Percentiles rank a stretch among this genome's conserved stretches.
phyloP scores from a whole-genome alignment of 1,140 invertebrate genomes.

The Akabosia matsudoensis region DNA sequence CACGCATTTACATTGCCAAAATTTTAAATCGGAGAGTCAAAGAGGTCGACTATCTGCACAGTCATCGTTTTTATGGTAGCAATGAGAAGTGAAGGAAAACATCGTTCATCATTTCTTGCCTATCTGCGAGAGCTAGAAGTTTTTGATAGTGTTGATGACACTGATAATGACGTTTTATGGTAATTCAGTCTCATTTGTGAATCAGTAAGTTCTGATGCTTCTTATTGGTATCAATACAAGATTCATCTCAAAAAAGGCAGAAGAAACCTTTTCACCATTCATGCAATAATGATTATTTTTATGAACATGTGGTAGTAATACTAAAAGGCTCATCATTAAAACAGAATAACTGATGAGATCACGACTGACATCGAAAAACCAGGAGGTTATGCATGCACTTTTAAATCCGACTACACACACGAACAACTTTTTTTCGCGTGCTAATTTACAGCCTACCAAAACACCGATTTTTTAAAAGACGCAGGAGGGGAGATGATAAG shows the following conservation, averaged over 20 bases:
- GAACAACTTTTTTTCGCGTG: neutral
- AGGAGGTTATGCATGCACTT: neutral
- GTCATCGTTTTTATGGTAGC: neutral
- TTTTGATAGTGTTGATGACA: slow-evolving; percentile 9
- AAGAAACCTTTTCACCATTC: neutral
- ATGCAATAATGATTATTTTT: neutral
- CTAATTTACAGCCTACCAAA: neutral
- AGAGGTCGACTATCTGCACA: neutral
- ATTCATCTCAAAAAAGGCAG: neutral
- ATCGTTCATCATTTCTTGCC: neutral
- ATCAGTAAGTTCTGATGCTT: neutral
- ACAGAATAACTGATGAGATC: neutral
- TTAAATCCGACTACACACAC: neutral
- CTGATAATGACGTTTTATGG: slow-evolving; percentile 13
- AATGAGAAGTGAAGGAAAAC: neutral
- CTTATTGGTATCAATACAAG: neutral
- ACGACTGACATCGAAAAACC: neutral
- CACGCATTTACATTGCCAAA: too few species aligned
- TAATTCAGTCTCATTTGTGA: neutral
- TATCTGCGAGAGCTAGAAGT: neutral
- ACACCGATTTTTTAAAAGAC: neutral
- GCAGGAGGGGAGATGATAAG: neutral
- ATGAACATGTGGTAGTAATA: neutral
- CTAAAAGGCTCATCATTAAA: neutral
- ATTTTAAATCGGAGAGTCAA: too few species aligned